phyloP scores from a whole-genome alignment of 2,888 invertebrate species.

The Noctua fimbriata region DNA sequence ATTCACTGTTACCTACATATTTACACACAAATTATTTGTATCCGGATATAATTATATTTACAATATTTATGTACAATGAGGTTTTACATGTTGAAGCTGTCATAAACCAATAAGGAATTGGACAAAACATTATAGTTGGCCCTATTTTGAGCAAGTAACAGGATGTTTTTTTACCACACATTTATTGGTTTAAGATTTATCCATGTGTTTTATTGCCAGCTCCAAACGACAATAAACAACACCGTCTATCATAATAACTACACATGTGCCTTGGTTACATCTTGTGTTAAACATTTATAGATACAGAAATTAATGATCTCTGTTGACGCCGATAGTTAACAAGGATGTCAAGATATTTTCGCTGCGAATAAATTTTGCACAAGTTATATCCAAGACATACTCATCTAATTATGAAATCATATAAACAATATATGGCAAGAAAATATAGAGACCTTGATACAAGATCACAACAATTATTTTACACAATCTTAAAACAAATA shows the following conservation, averaged over 20 bases:
- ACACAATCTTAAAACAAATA: constrained; percentile 75
- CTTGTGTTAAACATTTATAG: constrained; percentile 17
- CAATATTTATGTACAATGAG: constrained; percentile 68
- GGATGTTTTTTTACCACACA: background rate
- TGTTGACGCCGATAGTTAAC: background rate
- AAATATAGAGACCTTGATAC: constrained; percentile 88
- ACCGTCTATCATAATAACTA: constrained; percentile 33
- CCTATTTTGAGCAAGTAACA: background rate
- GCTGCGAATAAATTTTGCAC: background rate
- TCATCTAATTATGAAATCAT: constrained; percentile 61
- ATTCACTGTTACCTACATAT: constrained; percentile 60
- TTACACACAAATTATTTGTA: constrained; percentile 56
- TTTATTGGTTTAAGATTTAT: constrained; percentile 18
- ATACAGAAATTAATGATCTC: constrained; percentile 1
- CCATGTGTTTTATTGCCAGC: constrained; percentile 40
- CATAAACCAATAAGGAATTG: constrained; percentile 19
- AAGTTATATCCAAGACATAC: constrained; percentile 39
- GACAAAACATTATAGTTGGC: background rate
- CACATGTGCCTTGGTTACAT: constrained; percentile 18
- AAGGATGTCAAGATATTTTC: constrained; percentile 3
- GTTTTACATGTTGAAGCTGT: constrained; percentile 55
- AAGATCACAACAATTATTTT: constrained; percentile 86
- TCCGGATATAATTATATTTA: constrained; percentile 63
- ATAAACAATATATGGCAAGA: constrained; percentile 89
- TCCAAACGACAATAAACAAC: constrained; percentile 53